Percentiles rank a stretch among this genome's conserved stretches.
phyloP scores from a whole-genome alignment of 1,140 invertebrate genomes.

The Aleiodes sp. region DNA sequence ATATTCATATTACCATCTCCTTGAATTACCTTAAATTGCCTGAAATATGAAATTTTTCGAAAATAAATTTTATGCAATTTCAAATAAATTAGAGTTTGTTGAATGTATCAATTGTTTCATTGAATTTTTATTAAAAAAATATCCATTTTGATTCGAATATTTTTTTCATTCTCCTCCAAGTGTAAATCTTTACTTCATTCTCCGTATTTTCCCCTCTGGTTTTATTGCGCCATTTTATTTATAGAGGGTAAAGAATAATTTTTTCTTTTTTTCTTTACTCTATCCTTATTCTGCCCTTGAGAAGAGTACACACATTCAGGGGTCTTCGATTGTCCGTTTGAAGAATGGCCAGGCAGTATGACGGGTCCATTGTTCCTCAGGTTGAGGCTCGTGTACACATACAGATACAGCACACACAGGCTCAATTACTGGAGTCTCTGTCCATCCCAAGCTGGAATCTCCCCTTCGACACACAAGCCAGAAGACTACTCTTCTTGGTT shows the following conservation, averaged over 20 bases:
- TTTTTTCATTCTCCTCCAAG: not conserved
- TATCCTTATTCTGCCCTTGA: not conserved
- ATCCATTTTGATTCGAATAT: too few relatives aligned
- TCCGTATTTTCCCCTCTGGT: too few relatives aligned
- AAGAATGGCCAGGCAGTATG: slow-evolving; percentile 16
- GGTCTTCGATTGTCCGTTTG: slow-evolving; percentile 2
- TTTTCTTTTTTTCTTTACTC: not conserved
- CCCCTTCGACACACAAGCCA: not conserved
- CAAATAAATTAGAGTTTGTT: too few relatives aligned
- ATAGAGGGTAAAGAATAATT: not conserved
- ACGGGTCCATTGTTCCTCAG: slow-evolving; percentile 19
- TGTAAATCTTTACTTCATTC: too few relatives aligned
- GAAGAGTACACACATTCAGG: not conserved
- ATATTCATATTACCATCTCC: too few relatives aligned
- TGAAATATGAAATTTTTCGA: too few relatives aligned
- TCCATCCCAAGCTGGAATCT: slow-evolving; percentile 3
- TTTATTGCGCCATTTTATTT: not conserved
- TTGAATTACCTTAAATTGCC: too few relatives aligned
- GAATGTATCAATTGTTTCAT: too few relatives aligned
- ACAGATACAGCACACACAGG: not conserved
- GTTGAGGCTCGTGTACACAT: not conserved
- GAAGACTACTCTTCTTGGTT: not conserved
- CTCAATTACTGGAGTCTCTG: slow-evolving; percentile 10
- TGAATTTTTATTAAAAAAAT: too few relatives aligned
- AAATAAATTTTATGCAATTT: too few relatives aligned